Conservation (phyloP, 2,888 invertebrate species). For the Anoplius nigerrimus region DNA sequence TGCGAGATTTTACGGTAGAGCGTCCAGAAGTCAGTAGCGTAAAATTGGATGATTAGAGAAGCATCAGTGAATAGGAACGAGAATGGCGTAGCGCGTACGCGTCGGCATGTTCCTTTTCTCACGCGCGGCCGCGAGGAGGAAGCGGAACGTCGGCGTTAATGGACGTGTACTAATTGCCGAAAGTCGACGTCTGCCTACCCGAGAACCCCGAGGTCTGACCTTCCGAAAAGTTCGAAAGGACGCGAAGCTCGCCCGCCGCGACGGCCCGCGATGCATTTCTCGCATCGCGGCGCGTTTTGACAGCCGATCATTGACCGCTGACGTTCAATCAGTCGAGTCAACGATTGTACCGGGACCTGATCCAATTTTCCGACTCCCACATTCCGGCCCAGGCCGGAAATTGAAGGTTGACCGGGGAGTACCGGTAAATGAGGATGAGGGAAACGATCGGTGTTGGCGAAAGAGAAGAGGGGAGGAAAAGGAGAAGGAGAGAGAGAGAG, state of each 20-base stretch:
- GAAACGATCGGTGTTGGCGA: too few relatives aligned
- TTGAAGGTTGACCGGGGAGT: too few relatives aligned
- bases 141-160: constrained; percentile 2
- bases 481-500: too few relatives aligned
- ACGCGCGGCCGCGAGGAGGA: background rate
- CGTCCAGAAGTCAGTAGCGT: constrained; percentile 45
- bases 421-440: too few relatives aligned
- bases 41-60: constrained; percentile 51
- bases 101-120: background rate
- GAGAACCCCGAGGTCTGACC: too few relatives aligned
- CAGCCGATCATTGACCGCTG: constrained; percentile 18
- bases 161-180: constrained; percentile 6
- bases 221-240: too few relatives aligned
- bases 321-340: constrained; percentile 42
- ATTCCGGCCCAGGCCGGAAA: too few relatives aligned
- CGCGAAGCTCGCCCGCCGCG: too few relatives aligned
- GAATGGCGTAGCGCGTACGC: constrained; percentile 8
- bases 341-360: constrained; percentile 24
- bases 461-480: too few relatives aligned
- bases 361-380: too few relatives aligned
- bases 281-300: constrained; percentile 19
- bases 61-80: constrained; percentile 28
- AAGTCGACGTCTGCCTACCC: too few relatives aligned
- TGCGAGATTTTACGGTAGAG: constrained; percentile 36
- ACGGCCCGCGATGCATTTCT: constrained; percentile 29